Evolutionary conservation across 2,113 vertebrate genomes (phyloP).

Genomic region (Neodontobutis hainanensis): DNA sequence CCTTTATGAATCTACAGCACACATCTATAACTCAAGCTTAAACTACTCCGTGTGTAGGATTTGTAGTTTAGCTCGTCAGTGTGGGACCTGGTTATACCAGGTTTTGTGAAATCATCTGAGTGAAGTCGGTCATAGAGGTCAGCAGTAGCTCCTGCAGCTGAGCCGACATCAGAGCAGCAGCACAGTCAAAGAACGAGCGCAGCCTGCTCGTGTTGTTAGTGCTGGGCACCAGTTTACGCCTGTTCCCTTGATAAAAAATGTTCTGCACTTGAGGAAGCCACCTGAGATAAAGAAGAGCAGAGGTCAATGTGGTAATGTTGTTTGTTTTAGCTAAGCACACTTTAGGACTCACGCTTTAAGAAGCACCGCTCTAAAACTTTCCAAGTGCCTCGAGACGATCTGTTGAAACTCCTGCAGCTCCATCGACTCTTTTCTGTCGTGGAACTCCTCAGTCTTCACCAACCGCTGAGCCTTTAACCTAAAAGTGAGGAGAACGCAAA

Average conservation of each 20-base stretch:
- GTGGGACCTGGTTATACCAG: constrained; percentile 67
- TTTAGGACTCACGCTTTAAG: constrained; percentile 77
- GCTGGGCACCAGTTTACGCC: constrained; percentile 77
- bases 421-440: constrained; percentile 78
- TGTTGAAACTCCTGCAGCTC: constrained; percentile 83
- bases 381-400: constrained; percentile 79
- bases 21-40: too few species aligned
- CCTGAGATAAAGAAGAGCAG: constrained; percentile 64
- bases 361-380: constrained; percentile 77
- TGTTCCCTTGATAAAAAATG: constrained; percentile 82
- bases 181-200: constrained; percentile 84
- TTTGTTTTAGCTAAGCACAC: too few species aligned
- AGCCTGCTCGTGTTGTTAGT: constrained; percentile 72
- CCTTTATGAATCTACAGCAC: too few species aligned
- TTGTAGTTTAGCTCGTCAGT: neutral
- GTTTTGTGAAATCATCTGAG: constrained; percentile 80
- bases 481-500: neutral
- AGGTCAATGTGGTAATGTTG: neutral
- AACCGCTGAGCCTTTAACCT: constrained; percentile 64
- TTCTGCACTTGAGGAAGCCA: constrained; percentile 87
- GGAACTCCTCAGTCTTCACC: constrained; percentile 82
- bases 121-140: constrained; percentile 85
- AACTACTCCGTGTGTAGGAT: too few species aligned
- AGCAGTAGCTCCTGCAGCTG: constrained; percentile 85
- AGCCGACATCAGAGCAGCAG: constrained; percentile 83